Conservation (phyloP, 2,888 invertebrate genomes). For the Corythucha ciliata region DNA sequence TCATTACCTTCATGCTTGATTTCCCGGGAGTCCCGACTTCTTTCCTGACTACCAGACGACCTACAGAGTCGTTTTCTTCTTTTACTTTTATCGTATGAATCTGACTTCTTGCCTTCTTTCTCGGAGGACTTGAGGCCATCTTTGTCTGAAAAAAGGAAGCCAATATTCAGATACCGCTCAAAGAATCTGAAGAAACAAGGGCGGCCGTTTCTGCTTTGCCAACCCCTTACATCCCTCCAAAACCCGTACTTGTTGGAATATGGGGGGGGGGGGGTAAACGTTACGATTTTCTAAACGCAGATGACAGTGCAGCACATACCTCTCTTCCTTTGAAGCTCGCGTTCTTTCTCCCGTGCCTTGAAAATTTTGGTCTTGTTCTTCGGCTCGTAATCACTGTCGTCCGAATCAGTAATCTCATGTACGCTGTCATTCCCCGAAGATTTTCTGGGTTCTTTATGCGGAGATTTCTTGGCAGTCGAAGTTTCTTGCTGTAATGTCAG, state of each 20-base stretch:
- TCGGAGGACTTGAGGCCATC: constrained; percentile 5
- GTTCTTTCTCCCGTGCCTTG: constrained; percentile 44
- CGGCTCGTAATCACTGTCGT: constrained; percentile 49
- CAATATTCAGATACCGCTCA: too few species aligned
- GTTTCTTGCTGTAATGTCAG: too few species aligned
- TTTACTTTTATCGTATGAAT: constrained; percentile 8
- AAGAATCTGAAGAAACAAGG: too few species aligned
- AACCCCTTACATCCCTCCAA: too few species aligned
- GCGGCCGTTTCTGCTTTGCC: too few species aligned
- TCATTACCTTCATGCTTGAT: constrained; percentile 7
- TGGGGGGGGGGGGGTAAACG: too few species aligned
- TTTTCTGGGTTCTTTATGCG: too few species aligned
- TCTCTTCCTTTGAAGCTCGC: constrained; percentile 43
- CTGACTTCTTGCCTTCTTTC: constrained; percentile 5
- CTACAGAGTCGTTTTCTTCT: constrained; percentile 15
- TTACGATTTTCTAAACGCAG: too few species aligned
- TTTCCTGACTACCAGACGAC: constrained; percentile 10
- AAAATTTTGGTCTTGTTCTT: constrained; percentile 46
- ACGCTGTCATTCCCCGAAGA: too few species aligned
- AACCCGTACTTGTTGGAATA: too few species aligned
- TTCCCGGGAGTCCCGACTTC: not conserved
- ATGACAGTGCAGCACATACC: constrained; percentile 22
- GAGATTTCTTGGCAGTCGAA: too few species aligned
- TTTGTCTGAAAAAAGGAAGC: too few species aligned
- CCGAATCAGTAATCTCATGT: constrained; percentile 46